A percentile compares a stretch with the other conserved stretches of the same genome.
Evolutionary conservation across 2,888 invertebrate genomes (phyloP).

Genomic region (Polia nebulosa): DNA sequence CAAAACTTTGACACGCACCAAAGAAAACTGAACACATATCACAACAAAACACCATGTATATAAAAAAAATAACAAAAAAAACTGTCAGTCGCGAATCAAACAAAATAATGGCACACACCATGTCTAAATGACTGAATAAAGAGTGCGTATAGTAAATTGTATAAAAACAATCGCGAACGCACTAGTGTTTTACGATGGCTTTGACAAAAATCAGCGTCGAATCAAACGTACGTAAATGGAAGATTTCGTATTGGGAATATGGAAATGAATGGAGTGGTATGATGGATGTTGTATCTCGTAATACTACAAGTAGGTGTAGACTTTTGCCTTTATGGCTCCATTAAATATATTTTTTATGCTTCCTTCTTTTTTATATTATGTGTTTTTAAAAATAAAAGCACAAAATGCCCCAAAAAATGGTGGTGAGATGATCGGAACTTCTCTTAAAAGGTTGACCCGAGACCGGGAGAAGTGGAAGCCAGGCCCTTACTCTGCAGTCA

Average conservation of each 20-base stretch:
- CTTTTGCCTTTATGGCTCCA: background rate
- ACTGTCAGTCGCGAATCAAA: slow-evolving; percentile 89
- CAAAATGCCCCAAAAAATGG: too few species aligned
- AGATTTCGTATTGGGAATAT: slow-evolving; percentile 78
- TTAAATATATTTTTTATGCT: too few species aligned
- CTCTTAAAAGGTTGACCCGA: too few species aligned
- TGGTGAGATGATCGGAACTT: too few species aligned
- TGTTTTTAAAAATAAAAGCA: too few species aligned
- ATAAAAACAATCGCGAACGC: slow-evolving; percentile 88
- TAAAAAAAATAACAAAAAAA: slow-evolving; percentile 80
- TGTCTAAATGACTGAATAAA: slow-evolving; percentile 83
- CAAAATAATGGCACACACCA: slow-evolving; percentile 84
- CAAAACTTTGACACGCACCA: slow-evolving; percentile 87
- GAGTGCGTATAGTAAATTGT: slow-evolving; percentile 84
- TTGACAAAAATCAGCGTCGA: slow-evolving; percentile 88
- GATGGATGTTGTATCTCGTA: background rate
- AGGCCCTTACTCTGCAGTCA: background rate
- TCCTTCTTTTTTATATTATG: too few species aligned
- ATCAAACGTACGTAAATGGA: slow-evolving; percentile 88
- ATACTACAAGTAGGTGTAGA: too few species aligned
- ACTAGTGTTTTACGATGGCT: slow-evolving; percentile 88
- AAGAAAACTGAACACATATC: slow-evolving; percentile 81
- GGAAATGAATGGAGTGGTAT: slow-evolving; percentile 68
- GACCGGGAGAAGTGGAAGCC: background rate
- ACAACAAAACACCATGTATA: slow-evolving; percentile 79